These are phyloP conservation scores for Papilio xuthus DNA, from an alignment of 1,140 invertebrate genomes.

Conservation along the genomic window DNA sequence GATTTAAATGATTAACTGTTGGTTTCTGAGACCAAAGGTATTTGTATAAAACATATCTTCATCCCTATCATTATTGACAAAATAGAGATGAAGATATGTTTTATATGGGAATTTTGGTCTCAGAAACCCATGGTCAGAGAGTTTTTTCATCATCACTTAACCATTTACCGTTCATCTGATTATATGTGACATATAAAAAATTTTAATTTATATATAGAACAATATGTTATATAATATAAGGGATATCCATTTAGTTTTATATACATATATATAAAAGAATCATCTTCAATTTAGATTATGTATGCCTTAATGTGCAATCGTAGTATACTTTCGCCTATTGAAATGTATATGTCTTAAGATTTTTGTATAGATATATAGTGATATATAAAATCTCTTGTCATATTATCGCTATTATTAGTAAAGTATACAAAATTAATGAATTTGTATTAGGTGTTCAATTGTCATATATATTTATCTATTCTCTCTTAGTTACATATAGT, in stretches of 20 bases:
- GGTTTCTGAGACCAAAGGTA: too few species aligned
- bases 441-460: constrained; percentile 7
- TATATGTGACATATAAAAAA: too few species aligned
- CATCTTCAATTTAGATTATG: constrained; percentile 1
- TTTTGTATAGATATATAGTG: constrained; percentile 32
- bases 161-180: too few species aligned
- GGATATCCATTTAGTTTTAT: constrained; percentile 15
- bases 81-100: too few species aligned
- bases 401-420: constrained; percentile 30
- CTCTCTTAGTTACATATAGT: not conserved
- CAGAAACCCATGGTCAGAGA: too few species aligned
- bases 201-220: too few species aligned
- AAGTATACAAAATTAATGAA: constrained; percentile 32
- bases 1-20: too few species aligned
- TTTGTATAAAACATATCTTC: too few species aligned
- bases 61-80: too few species aligned
- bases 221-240: not conserved
- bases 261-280: not conserved
- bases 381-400: constrained; percentile 31
- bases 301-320: constrained; percentile 33
- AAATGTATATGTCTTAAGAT: constrained; percentile 17
- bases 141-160: too few species aligned
- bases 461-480: not conserved
- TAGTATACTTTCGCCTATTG: constrained; percentile 33
- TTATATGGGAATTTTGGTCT: too few species aligned